Evolutionary conservation across 1,140 invertebrate genomes (phyloP), one percentile per base, ranked within the genome.

Genomic region (Monochamus saltuarius): DNA sequence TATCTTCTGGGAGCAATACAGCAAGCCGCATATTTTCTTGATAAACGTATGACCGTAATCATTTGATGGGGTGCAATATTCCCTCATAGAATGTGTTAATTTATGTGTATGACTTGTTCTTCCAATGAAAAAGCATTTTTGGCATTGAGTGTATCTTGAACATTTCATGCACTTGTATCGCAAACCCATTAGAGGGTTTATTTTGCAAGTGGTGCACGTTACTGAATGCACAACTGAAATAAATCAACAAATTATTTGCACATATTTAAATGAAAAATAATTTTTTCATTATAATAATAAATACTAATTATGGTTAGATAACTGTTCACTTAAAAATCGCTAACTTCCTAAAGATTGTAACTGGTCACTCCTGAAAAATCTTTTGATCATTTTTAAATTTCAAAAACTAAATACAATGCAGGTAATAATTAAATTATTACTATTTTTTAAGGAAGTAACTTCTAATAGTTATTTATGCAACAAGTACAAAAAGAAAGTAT

Each of bases 51-150:
- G 63, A 0, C 69, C 71, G 8, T 69, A 64, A 65, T 79, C 72
- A 22, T 65, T 58, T 70, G 75, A 77, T 70, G 76, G 69, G 56
- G 69, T 72, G 65, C 85, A 88, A 75, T 90, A 90, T 79, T 91
- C 89, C 75, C 88, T 86, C 72, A 80, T 86, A 38, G 85, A 84
- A 79, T 91, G 89, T 9, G 80, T 81, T 9, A 86, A 71, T 78
- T 89, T 90, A 73, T 91, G 89, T 39, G 80, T 81, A 75, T 87
- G 85, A 14, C 80, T 83, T 51, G 80, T 81, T 61, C 81, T 73
- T n/a, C 86, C 87, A 60, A 81, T 83, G 71, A 90, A 88, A 77
- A 91, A 91, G 75, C 89, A 91, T 56, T 83, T 83, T 73, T 91
- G 89, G 74, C 89, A 91, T 64, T 89, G 81, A 73, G 87, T 85